A percentile compares a stretch with the other conserved stretches of the same genome.
These are phyloP conservation scores for Ornithoptera alexandrae DNA, from an alignment of 2,888 invertebrate species.

Conservation along the genomic window DNA sequence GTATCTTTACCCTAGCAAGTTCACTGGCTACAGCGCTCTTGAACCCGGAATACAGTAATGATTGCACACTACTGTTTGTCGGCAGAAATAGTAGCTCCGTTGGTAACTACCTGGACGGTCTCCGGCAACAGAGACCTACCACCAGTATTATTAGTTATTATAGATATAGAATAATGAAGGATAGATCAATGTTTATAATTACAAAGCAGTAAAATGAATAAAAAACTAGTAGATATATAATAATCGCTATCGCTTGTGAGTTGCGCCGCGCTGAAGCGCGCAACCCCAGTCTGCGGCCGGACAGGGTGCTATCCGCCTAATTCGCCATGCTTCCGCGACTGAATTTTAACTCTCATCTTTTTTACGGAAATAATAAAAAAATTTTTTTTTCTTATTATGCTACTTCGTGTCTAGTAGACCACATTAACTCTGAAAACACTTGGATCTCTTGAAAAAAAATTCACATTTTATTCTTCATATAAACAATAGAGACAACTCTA, in stretches of 20 bases:
- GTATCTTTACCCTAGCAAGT: no score
- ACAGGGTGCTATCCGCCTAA: conserved; percentile 64
- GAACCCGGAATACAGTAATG: no score
- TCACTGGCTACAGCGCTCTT: no score
- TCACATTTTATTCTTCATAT: neutral
- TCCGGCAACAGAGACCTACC: no score
- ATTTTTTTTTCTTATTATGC: neutral
- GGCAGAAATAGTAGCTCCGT: no score
- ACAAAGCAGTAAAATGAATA: neutral
- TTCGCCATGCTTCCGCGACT: conserved; percentile 59
- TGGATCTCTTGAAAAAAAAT: neutral
- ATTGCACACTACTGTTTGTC: no score
- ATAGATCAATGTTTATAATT: neutral
- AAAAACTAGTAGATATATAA: neutral
- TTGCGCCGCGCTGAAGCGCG: conserved; percentile 31
- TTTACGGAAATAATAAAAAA: conserved; percentile 1
- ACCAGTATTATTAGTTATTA: no score
- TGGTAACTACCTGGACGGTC: no score
- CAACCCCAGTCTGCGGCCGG: conserved; percentile 58
- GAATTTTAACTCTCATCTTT: conserved; percentile 8
- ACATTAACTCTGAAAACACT: no score
- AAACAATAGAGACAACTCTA: neutral
- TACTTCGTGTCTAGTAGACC: no score
- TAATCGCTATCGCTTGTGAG: conserved; percentile 40
- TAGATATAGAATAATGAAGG: no score